Evolutionary conservation across 1,140 invertebrate genomes (phyloP), one percentile per base, ranked within the genome.

Genomic region (Doryteuthis pealeii): DNA sequence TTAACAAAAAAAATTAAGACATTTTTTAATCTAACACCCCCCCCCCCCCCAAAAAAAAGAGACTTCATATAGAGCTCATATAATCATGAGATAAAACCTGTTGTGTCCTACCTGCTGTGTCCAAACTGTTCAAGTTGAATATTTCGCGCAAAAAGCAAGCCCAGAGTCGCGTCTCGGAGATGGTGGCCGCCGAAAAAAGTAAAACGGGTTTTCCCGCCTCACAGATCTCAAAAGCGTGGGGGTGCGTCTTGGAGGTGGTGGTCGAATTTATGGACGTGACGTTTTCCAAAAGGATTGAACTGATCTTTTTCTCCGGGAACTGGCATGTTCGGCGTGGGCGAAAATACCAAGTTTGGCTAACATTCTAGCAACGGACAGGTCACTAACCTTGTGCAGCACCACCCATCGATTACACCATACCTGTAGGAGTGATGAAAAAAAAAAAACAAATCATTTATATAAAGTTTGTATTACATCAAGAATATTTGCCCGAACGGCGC

Each of bases 371-470:
- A 79, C 79, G 2, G 77, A 71, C 31, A 80, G 71, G 58, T 82
- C 78, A 1, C 71, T 78, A 77, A 83, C 81, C 73, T 80, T 74
- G 54, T 77, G 80, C n/a, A 83, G 72, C n/a, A 80, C 76, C n/a
- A 82, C 76, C n/a, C 81, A 83, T 65, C 78, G 76, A 18, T 77
- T 73, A 35, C 76, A 77, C 82, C 82, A 83, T n/a, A 78, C 70
- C 82, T 83, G 76, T 45, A 22, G 22, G 30, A 33, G 8, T 12
- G 22, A 30, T 26, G 31, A 68, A 68, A 30, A 2, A 62, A 15
- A 62, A 40, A 40, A 40, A n/a, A n/a, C n/a, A n/a, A n/a, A n/a
- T n/a, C n/a, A n/a, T n/a, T n/a, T n/a, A n/a, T n/a, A n/a, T n/a
- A n/a, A n/a, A n/a, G n/a, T n/a, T n/a, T n/a, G n/a, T n/a, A n/a